Percentiles rank a stretch among this genome's conserved stretches.
phyloP scores from a whole-genome alignment of 2,113 vertebrate genomes.

The Daubentonia madagascariensis region DNA sequence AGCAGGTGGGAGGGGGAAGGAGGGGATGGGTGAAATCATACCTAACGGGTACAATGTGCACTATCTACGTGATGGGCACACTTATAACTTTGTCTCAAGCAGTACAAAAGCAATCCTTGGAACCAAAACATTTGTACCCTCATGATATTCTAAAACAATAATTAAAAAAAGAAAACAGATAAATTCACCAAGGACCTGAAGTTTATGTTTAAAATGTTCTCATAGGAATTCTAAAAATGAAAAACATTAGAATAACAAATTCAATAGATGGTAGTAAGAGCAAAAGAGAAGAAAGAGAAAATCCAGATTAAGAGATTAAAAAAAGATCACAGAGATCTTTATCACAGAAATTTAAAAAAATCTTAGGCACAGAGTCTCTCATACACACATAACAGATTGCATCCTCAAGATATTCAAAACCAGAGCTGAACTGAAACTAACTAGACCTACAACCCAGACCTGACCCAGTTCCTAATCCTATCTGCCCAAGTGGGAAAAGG shows the following conservation, averaged over 20 bases:
- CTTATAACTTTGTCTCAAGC: too few relatives aligned
- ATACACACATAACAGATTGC: not conserved
- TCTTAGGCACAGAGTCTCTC: not conserved
- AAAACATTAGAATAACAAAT: not conserved
- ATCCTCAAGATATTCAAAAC: not conserved
- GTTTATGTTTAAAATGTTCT: not conserved
- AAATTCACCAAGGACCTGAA: not conserved
- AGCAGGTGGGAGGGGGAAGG: too few relatives aligned
- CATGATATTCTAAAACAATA: too few relatives aligned
- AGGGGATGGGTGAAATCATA: too few relatives aligned
- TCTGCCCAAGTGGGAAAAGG: too few relatives aligned
- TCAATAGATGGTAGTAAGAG: not conserved
- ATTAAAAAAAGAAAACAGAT: too few relatives aligned
- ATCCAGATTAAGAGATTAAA: not conserved
- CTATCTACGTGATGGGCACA: too few relatives aligned
- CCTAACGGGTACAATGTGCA: too few relatives aligned
- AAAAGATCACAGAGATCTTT: too few relatives aligned
- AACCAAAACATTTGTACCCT: too few relatives aligned
- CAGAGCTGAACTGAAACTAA: not conserved
- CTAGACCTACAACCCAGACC: not conserved
- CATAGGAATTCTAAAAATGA: not conserved
- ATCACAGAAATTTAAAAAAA: not conserved
- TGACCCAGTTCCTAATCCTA: not conserved
- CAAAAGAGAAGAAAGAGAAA: not conserved
- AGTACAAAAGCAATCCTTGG: too few relatives aligned